These are phyloP conservation scores for Catocala fraxini DNA, from an alignment of 2,888 invertebrate genomes.

Conservation along the genomic window DNA sequence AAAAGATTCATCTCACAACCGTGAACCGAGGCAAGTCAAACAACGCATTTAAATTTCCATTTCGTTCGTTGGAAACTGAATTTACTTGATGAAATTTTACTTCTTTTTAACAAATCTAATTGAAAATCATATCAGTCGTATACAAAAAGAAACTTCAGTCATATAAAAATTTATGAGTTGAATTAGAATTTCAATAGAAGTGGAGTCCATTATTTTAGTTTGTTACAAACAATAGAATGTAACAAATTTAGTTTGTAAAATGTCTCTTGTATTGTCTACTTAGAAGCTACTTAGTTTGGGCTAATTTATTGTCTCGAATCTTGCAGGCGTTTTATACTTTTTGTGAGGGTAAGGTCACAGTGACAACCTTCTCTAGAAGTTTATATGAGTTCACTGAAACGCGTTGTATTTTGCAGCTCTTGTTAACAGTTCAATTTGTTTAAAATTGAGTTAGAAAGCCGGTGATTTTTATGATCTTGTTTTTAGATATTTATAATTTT, in stretches of 20 bases:
- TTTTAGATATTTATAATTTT: too few species aligned
- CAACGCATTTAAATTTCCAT: background rate
- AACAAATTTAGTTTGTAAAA: conserved; percentile 4
- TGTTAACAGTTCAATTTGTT: too few species aligned
- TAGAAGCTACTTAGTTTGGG: background rate
- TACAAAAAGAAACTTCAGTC: background rate
- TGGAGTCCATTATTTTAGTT: background rate
- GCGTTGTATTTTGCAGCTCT: too few species aligned
- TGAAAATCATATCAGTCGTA: background rate
- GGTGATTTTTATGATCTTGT: too few species aligned
- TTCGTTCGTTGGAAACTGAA: background rate
- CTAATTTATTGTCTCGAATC: background rate
- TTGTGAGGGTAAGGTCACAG: background rate
- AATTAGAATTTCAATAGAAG: background rate
- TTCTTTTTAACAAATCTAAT: background rate
- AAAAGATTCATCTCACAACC: too few species aligned
- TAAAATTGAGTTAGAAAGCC: too few species aligned
- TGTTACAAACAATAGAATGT: conserved; percentile 5
- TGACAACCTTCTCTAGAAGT: background rate
- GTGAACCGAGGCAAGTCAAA: background rate
- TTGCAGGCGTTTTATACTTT: background rate
- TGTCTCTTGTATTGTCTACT: conserved; percentile 7
- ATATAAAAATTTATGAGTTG: conserved; percentile 2
- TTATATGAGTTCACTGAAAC: too few species aligned
- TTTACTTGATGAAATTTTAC: background rate